Evolutionary conservation across 2,888 invertebrate species (phyloP), one percentile per base, ranked within the genome.

Genomic region (Therioaphis trifolii): DNA sequence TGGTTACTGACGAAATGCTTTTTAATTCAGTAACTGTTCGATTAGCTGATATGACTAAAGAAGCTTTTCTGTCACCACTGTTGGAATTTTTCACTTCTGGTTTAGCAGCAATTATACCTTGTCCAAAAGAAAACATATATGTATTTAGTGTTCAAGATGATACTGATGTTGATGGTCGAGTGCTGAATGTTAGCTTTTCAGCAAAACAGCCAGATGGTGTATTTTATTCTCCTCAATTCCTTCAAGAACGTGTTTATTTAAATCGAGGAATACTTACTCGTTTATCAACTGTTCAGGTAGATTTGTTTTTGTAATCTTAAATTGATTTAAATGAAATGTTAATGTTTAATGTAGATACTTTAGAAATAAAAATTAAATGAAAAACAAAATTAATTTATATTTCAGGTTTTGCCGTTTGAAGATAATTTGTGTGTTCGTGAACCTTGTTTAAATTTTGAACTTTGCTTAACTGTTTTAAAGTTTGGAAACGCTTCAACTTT

Each of bases 351-450:
- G 3, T 80, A 24, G 0, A 7, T n/a, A 35, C 35, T 35, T 35
- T 35, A 43, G 40, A 21, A 29, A 40, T 15, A 40, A 49, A 68
- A 29, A 24, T 4, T 46, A 61, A 24, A 43, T n/a, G 46, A n/a
- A 61, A 75, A 29, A 5, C 35, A 35, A 35, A 35, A 35, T 55
- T 24, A 35, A 9, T 46, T 76, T 52, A 15, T 35, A 74, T 78
- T 87, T 9, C 87, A 95, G 91, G 95, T 98, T 0, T 89, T 98
- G 12, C 97, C 98, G 0, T 98, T 98, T 89, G 97, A 97, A 88
- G 98, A 99, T 88, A 97, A 98, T 89, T 91, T 98, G 0, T 99
- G 98, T 89, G 95, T 98, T 0, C 92, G 95, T 78, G 98, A 99
- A 88, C 98, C 98, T 0, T 99, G 98, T 87, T 90, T 96, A 1